Conservation (phyloP, 2,888 invertebrate genomes). For the Zelleria hepariella region DNA sequence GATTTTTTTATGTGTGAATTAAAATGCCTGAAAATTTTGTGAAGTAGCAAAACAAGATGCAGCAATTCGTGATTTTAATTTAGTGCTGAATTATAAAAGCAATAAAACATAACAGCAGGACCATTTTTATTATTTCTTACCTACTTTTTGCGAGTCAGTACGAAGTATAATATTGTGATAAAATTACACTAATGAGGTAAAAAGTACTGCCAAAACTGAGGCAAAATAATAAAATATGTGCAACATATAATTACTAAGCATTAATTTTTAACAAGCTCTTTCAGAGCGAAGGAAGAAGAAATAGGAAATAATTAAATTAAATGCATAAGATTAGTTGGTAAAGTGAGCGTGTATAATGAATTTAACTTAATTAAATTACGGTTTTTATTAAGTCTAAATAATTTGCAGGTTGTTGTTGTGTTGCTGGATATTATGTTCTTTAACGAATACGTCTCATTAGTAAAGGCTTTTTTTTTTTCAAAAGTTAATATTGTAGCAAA, state of each 20-base stretch:
- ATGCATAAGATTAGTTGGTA: constrained; percentile 26
- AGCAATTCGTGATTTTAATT: background rate
- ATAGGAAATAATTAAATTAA: constrained; percentile 8
- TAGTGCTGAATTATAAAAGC: background rate
- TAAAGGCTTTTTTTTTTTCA: background rate
- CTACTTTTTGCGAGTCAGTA: background rate
- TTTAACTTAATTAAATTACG: constrained; percentile 28
- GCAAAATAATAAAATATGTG: background rate
- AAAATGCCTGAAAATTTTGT: background rate
- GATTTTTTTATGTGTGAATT: background rate
- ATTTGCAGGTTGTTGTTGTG: background rate
- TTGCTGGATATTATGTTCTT: background rate
- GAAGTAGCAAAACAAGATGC: background rate
- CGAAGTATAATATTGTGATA: background rate
- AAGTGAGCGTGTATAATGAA: constrained; percentile 28
- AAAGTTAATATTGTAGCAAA: background rate
- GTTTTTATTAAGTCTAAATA: constrained; percentile 18
- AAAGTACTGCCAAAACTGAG: background rate
- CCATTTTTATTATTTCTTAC: background rate
- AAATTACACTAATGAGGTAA: background rate
- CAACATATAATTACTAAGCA: constrained; percentile 7
- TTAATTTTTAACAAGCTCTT: constrained; percentile 19
- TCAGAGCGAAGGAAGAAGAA: constrained; percentile 3
- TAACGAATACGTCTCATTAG: background rate
- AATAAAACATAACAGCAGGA: background rate